These are phyloP conservation scores for Ficedula albicollis DNA, from an alignment of 2,797 vertebrate genomes.

Conservation along the genomic window DNA sequence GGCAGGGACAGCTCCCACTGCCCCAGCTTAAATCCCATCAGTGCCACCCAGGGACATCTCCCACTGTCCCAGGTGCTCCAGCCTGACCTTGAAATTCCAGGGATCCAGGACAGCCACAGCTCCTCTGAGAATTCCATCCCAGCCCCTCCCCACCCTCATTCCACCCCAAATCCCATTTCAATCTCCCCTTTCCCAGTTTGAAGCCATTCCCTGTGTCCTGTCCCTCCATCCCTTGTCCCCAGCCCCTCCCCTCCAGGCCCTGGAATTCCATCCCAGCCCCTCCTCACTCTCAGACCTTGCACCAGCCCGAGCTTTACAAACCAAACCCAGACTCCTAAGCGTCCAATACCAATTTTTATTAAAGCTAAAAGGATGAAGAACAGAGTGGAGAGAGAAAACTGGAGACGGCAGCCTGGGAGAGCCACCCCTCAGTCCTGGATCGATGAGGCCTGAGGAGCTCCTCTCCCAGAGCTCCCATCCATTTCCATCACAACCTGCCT, in stretches of 20 bases:
- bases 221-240: too few relatives aligned
- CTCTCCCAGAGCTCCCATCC: not conserved
- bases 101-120: not conserved
- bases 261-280: not conserved
- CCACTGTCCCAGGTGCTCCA: not conserved
- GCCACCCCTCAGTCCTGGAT: not conserved
- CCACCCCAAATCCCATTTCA: too few relatives aligned
- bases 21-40: too few relatives aligned
- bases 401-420: not conserved
- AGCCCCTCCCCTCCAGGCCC: too few relatives aligned
- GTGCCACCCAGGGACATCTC: too few relatives aligned
- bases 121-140: too few relatives aligned
- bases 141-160: too few relatives aligned
- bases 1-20: too few relatives aligned
- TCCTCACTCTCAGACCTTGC: not conserved
- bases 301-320: not conserved
- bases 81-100: not conserved
- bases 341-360: not conserved
- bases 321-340: not conserved
- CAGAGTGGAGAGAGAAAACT: not conserved
- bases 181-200: too few relatives aligned
- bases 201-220: too few relatives aligned
- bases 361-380: not conserved
- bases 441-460: not conserved
- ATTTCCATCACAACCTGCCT: not conserved